A percentile compares a stretch with the other conserved stretches of the same genome.
These are phyloP conservation scores for Heliothis virescens DNA, from an alignment of 1,140 invertebrate species.

Conservation along the genomic window DNA sequence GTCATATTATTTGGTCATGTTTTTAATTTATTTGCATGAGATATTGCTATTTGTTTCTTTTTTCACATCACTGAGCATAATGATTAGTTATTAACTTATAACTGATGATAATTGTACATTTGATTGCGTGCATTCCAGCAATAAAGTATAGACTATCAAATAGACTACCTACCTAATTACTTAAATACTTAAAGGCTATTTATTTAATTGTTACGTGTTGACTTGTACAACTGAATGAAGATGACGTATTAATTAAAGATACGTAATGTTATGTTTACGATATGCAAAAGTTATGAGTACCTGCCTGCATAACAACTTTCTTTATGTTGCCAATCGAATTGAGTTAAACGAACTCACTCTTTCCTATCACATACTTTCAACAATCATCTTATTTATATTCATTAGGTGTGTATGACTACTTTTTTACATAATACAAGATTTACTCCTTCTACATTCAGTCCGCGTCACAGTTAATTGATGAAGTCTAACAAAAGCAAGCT, in stretches of 20 bases:
- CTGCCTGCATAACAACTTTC: conserved; percentile 43
- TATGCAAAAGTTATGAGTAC: conserved; percentile 29
- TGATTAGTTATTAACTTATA: background rate
- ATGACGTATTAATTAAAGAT: conserved; percentile 45
- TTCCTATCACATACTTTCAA: conserved; percentile 44
- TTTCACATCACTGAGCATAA: background rate
- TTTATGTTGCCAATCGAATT: conserved; percentile 36
- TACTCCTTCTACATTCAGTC: conserved; percentile 23
- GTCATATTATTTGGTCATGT: too few relatives aligned
- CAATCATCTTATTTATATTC: conserved; percentile 31
- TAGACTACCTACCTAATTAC: conserved; percentile 25
- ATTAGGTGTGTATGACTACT: conserved; percentile 4
- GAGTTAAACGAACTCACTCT: conserved; percentile 38
- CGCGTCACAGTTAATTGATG: conserved; percentile 21
- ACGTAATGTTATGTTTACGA: conserved; percentile 39
- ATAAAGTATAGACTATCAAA: conserved; percentile 17
- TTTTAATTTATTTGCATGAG: too few relatives aligned
- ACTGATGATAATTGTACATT: conserved; percentile 23
- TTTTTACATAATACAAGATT: conserved; percentile 34
- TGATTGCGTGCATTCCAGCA: conserved; percentile 4
- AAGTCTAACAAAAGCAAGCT: background rate
- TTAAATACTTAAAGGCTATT: background rate
- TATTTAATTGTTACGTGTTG: conserved; percentile 31
- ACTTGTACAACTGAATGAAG: conserved; percentile 32
- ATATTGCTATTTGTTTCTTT: background rate